Conservation (phyloP, 2,113 vertebrate species). For the Isichthys henryi region DNA sequence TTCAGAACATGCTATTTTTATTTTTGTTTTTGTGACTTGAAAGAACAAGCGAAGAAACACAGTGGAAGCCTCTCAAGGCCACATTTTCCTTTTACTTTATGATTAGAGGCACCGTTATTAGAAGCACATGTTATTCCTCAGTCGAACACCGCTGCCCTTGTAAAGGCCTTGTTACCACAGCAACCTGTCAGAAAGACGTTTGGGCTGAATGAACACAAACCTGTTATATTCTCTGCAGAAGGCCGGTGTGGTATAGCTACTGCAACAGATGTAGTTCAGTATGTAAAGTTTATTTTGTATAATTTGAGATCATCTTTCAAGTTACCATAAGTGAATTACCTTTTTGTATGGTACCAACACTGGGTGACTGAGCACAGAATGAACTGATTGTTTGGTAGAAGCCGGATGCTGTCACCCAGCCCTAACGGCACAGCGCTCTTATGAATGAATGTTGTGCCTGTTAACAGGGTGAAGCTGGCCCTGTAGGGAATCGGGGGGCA, state of each 20-base stretch:
- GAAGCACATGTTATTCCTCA: not conserved
- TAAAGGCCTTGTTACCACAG: not conserved
- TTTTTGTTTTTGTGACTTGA: not conserved
- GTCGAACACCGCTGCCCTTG: not conserved
- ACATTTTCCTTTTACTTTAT: not conserved
- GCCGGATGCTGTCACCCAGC: not conserved
- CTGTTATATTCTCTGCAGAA: not conserved
- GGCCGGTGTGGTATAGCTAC: not conserved
- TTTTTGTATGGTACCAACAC: not conserved
- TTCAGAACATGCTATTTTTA: not conserved
- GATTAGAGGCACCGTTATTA: not conserved
- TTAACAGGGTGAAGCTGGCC: slow-evolving; percentile 86
- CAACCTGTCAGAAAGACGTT: not conserved
- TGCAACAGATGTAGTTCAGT: not conserved
- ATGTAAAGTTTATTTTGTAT: not conserved
- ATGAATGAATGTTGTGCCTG: not conserved
- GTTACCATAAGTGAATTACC: not conserved
- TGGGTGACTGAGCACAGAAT: not conserved
- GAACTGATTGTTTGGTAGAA: not conserved
- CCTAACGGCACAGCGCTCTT: not conserved
- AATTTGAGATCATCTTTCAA: not conserved
- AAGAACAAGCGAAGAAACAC: not conserved
- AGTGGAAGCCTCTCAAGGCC: not conserved
- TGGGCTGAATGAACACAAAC: slow-evolving; percentile 1
- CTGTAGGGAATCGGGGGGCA: slow-evolving; percentile 79